Percentiles rank a stretch among this genome's conserved stretches.
phyloP scores from a whole-genome alignment of 2,797 vertebrate species.

The Semotilus atromaculatus region DNA sequence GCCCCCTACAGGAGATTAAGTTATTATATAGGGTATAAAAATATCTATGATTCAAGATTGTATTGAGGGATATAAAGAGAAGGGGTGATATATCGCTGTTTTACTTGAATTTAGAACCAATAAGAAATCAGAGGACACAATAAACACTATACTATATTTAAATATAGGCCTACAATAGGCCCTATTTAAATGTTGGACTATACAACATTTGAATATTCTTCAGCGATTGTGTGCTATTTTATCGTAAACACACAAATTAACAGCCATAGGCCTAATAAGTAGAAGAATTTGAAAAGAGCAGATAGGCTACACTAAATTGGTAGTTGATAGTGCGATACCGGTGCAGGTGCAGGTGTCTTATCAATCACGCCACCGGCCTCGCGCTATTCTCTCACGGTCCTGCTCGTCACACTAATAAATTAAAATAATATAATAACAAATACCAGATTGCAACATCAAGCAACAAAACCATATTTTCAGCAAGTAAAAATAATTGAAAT shows the following conservation, averaged over 20 bases:
- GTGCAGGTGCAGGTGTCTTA: no score
- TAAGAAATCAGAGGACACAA: not conserved
- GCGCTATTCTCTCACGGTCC: no score
- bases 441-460: no score
- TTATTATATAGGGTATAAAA: not conserved
- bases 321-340: no score
- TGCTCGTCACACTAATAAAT: no score
- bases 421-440: no score
- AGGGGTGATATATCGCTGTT: not conserved
- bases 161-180: not conserved
- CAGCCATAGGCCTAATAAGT: not conserved
- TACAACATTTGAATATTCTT: not conserved
- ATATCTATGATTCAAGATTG: not conserved
- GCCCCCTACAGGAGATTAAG: constrained; percentile 37
- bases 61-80: not conserved
- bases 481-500: no score
- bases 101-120: not conserved
- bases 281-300: not conserved
- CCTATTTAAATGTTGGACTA: not conserved
- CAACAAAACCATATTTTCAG: no score
- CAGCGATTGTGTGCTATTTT: not conserved
- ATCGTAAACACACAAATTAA: not conserved
- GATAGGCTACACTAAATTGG: not conserved
- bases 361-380: no score
- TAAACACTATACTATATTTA: not conserved